Evolutionary conservation across 2,113 vertebrate genomes (phyloP), one percentile per base, ranked within the genome.

Genomic region (Thinocorus orbignyianus): DNA sequence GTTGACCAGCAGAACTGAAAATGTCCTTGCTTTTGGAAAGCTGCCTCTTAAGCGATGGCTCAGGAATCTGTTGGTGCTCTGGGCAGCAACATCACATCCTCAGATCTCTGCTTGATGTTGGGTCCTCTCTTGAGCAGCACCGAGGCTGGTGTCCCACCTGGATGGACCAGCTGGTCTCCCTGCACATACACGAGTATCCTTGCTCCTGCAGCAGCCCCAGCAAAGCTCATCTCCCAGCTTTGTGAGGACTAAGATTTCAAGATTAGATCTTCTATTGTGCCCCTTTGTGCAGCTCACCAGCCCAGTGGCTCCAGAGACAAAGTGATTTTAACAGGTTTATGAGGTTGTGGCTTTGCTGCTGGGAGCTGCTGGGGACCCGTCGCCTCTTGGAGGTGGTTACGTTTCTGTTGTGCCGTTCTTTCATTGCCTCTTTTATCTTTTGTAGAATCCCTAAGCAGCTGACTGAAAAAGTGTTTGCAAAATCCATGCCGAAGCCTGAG

Each of bases 361-460:
- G 69, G 73, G 60, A 54, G 57, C 46, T 78, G 4, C 4, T 86
- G 77, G 51, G 80, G 83, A 33, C 31, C 17, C 39, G 31, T 72
- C 9, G 1, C 30, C 51, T 87, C 77, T 85, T 1, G 2, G 60
- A 81, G 65, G 13, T 42, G 48, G 81, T 62, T 80, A n/a, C 30
- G 2, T 65, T 81, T 72, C 52, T 66, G 76, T 77, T 66, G 51
- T 4, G 15, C 6, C 33, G 5, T 3, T n/a, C 18, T 81, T 68
- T 69, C 42, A 10, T 77, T 82, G 68, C 48, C 72, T 80, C 13
- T 68, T 92, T 94, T 93, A 70, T 93, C 68, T 97, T 91, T 83
- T 81, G 72, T 94, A 99, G 99, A 93, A 99, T 99, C 96, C 98
- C 99, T 10, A 99, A 99, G 96, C 97, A 98, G 30, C 98, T 99